Percentiles rank a stretch among this genome's conserved stretches.
These are phyloP conservation scores for Rotaria magnacalcarata DNA, from an alignment of 2,888 invertebrate species.

Conservation along the genomic window DNA sequence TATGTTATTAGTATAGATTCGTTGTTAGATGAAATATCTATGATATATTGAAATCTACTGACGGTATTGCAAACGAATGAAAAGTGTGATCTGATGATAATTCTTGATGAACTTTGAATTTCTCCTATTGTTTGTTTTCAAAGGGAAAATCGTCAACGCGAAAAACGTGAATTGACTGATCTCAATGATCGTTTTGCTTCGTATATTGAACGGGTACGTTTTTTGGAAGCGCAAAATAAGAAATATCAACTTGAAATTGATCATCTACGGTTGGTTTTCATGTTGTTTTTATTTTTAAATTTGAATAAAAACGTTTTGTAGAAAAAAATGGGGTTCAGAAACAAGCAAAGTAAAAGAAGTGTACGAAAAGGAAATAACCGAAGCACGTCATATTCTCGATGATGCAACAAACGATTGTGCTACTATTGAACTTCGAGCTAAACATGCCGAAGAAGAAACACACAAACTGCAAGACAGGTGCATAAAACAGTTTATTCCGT, in stretches of 20 bases:
- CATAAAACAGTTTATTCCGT: background rate
- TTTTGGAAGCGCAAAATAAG: conserved; percentile 59
- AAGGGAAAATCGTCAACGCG: background rate
- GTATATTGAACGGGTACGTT: conserved; percentile 61
- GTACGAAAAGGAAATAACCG: conserved; percentile 61
- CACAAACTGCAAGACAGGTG: background rate
- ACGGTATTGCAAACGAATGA: too few relatives aligned
- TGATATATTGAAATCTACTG: too few relatives aligned
- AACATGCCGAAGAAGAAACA: conserved; percentile 14
- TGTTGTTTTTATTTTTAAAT: background rate
- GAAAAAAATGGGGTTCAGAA: conserved; percentile 54
- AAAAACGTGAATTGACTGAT: conserved; percentile 33
- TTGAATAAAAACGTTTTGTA: background rate
- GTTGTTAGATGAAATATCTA: too few relatives aligned
- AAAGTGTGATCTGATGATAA: too few relatives aligned
- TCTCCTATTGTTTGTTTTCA: background rate
- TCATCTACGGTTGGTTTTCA: conserved; percentile 49
- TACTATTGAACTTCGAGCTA: background rate
- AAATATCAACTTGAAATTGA: conserved; percentile 56
- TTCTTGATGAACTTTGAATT: too few relatives aligned
- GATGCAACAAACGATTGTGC: conserved; percentile 58
- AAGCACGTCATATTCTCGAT: conserved; percentile 61
- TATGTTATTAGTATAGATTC: too few relatives aligned
- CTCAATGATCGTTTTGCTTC: conserved; percentile 62
- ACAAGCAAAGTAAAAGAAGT: conserved; percentile 58